Evolutionary conservation across 2,113 vertebrate species (phyloP).

Genomic region (Elephantulus edwardii): DNA sequence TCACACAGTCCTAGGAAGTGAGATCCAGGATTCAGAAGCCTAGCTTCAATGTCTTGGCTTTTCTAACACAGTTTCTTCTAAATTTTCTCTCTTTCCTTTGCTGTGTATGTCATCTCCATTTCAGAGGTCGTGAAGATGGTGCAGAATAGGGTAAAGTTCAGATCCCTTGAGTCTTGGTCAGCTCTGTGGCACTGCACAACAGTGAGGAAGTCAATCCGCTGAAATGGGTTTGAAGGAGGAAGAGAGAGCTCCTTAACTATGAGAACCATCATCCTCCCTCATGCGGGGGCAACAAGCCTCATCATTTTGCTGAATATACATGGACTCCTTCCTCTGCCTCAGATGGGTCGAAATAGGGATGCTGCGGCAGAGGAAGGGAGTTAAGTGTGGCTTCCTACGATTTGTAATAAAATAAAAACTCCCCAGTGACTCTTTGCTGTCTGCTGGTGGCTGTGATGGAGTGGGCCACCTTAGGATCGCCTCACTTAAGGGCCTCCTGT

Average conservation of each 20-base stretch:
- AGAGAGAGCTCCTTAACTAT: background rate
- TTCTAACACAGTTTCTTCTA: constrained; percentile 31
- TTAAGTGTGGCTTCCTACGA: constrained; percentile 36
- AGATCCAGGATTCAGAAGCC: background rate
- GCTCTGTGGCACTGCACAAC: no score
- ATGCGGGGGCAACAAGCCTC: background rate
- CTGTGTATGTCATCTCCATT: constrained; percentile 27
- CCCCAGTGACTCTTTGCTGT: constrained; percentile 40
- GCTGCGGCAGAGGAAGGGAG: background rate
- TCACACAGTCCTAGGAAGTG: constrained; percentile 1
- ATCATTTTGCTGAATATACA: background rate
- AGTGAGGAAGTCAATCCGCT: constrained; percentile 24
- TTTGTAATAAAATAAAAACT: constrained; percentile 72
- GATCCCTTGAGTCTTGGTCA: no score
- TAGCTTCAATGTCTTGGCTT: background rate
- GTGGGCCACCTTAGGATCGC: constrained; percentile 54
- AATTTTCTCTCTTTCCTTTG: constrained; percentile 19
- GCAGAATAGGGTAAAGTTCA: no score
- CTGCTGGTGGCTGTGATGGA: constrained; percentile 53
- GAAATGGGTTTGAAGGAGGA: constrained; percentile 27
- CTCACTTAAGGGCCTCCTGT: constrained; percentile 55
- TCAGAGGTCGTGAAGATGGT: no score
- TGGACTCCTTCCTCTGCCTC: background rate
- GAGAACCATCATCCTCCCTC: background rate
- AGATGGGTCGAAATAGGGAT: constrained; percentile 1